Percentiles rank a stretch among this genome's conserved stretches.
These are phyloP conservation scores for Motacilla tschutschensis DNA, from an alignment of 2,113 vertebrate genomes.

Conservation along the genomic window DNA sequence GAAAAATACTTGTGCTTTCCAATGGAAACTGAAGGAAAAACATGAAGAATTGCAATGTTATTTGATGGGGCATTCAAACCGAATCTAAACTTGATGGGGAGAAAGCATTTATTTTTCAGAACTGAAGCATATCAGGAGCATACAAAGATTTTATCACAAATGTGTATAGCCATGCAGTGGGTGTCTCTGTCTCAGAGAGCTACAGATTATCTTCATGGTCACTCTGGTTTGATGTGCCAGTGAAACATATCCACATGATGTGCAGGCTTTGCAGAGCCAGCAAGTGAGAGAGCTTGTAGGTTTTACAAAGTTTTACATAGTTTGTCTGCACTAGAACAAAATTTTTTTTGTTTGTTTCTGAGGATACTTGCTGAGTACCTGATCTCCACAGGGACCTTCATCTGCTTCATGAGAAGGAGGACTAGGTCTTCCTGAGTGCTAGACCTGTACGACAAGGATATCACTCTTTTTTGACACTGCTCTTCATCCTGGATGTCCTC, in stretches of 20 bases:
- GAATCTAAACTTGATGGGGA: not conserved
- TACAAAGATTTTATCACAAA: not conserved
- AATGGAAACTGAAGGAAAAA: not conserved
- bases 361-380: not conserved
- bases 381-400: not conserved
- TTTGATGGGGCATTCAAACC: not conserved
- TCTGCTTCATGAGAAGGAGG: not conserved
- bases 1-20: not conserved
- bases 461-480: not conserved
- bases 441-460: not conserved
- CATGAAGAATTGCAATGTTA: not conserved
- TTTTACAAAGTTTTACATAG: not conserved
- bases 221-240: not conserved
- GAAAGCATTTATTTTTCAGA: not conserved
- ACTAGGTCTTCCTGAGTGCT: not conserved
- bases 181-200: not conserved
- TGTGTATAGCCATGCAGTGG: not conserved
- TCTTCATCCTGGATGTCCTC: not conserved
- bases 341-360: not conserved
- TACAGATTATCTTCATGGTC: accelerated
- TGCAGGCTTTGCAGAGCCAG: not conserved
- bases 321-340: not conserved
- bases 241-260: not conserved
- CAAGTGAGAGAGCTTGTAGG: not conserved
- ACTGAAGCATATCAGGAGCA: not conserved